Conservation (phyloP, 2,797 vertebrate species). For the Pseudomugil gertrudae region DNA sequence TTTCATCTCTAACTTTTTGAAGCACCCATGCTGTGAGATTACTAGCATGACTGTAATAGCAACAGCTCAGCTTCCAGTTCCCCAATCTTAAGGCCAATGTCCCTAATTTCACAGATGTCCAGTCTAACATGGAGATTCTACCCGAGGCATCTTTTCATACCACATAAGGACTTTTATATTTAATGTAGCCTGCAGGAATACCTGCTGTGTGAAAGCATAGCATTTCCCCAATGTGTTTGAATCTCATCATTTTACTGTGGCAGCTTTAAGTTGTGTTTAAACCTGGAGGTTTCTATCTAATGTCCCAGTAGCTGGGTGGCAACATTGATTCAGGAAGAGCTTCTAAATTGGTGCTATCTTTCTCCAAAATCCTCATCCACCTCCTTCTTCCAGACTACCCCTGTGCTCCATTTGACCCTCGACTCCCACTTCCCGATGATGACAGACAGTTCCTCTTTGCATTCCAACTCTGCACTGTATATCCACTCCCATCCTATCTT, state of each 20-base stretch:
- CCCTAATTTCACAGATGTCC: not conserved
- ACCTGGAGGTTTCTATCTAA: constrained; percentile 8
- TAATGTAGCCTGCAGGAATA: not conserved
- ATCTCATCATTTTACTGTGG: not conserved
- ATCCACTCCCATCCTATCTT: constrained; percentile 41
- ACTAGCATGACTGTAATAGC: not conserved
- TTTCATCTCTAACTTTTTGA: not conserved
- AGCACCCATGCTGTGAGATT: not conserved
- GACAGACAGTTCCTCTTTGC: constrained; percentile 66
- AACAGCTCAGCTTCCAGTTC: not conserved
- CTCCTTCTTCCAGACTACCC: constrained; percentile 19
- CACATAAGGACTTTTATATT: not conserved
- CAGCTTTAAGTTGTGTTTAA: not conserved
- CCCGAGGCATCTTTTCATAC: not conserved
- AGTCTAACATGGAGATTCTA: not conserved
- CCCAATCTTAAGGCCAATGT: not conserved
- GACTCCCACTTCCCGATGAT: constrained; percentile 67
- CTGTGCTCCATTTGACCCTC: constrained; percentile 49
- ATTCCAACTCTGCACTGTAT: constrained; percentile 62
- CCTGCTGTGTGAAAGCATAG: not conserved
- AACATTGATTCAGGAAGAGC: constrained; percentile 78
- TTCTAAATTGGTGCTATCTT: constrained; percentile 85
- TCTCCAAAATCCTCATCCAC: constrained; percentile 54
- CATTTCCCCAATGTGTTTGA: not conserved
- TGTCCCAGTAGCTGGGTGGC: constrained; percentile 12